Conservation (phyloP, 2,888 invertebrate genomes). For the Eutolmus rufibarbis region DNA sequence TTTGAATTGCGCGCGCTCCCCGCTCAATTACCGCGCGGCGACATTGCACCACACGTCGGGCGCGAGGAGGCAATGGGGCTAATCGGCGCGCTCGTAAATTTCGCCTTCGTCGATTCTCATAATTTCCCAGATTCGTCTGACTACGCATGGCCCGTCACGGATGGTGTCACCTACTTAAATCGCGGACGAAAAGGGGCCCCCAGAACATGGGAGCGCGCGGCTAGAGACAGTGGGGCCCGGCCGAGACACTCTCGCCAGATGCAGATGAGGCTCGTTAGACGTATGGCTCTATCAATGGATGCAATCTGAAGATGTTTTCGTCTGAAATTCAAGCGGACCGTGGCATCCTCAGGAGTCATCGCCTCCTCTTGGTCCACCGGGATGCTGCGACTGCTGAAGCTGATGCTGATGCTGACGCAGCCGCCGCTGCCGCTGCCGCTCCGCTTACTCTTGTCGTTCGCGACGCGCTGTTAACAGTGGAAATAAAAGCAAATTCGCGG, state of each 20-base stretch:
- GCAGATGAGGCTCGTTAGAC: constrained; percentile 32
- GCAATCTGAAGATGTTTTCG: constrained; percentile 25
- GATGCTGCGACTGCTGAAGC: background rate
- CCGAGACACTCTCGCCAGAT: background rate
- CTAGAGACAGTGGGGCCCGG: background rate
- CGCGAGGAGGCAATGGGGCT: background rate
- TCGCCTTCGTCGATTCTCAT: background rate
- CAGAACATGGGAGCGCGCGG: background rate
- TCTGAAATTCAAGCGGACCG: constrained; percentile 18
- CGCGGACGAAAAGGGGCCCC: background rate
- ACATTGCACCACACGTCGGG: background rate
- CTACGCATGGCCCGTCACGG: background rate
- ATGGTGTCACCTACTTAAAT: constrained; percentile 25
- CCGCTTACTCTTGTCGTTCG: background rate
- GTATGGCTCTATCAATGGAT: constrained; percentile 31
- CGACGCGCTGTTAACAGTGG: constrained; percentile 3
- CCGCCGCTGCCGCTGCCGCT: background rate
- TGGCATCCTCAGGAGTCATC: constrained; percentile 11
- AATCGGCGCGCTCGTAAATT: background rate
- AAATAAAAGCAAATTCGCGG: constrained; percentile 36
- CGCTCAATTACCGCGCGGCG: background rate
- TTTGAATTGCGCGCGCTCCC: background rate
- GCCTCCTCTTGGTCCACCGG: background rate
- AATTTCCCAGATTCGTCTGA: background rate
- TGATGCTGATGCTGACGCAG: background rate